Evolutionary conservation across 2,113 vertebrate genomes (phyloP).

Genomic region (Tyrannus savana): DNA sequence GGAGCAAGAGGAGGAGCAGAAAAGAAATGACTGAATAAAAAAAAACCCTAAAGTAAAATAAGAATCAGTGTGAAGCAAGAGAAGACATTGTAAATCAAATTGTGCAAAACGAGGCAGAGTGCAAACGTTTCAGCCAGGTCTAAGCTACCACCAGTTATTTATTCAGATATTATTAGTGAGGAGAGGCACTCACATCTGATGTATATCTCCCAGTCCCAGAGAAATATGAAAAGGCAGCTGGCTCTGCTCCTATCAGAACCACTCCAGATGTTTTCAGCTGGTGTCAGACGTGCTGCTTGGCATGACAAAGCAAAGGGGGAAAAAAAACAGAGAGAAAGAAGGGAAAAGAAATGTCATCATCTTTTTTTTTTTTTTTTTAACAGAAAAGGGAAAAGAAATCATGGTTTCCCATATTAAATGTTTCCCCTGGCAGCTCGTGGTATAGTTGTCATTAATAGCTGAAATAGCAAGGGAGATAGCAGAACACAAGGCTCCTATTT

Average conservation of each 20-base stretch:
- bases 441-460: conserved; percentile 42
- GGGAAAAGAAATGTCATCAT: neutral
- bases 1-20: neutral
- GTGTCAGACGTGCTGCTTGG: conserved; percentile 24
- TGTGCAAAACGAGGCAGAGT: conserved; percentile 32
- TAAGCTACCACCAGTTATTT: conserved; percentile 53
- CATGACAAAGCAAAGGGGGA: conserved; percentile 19
- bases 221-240: conserved; percentile 60
- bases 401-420: conserved; percentile 13
- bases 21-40: conserved; percentile 44
- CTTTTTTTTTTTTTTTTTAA: conserved; percentile 24
- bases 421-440: neutral
- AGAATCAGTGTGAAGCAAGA: conserved; percentile 50
- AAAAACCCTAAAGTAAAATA: conserved; percentile 12
- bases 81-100: conserved; percentile 59
- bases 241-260: conserved; percentile 50
- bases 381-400: conserved; percentile 3
- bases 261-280: conserved; percentile 70
- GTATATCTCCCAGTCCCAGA: conserved; percentile 7
- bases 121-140: conserved; percentile 48
- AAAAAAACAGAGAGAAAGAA: neutral
- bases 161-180: conserved; percentile 67
- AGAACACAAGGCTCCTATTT: conserved; percentile 23
- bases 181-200: conserved; percentile 53
- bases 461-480: conserved; percentile 4